Conservation (phyloP, 2,113 vertebrate species). For the Panthera leo region DNA sequence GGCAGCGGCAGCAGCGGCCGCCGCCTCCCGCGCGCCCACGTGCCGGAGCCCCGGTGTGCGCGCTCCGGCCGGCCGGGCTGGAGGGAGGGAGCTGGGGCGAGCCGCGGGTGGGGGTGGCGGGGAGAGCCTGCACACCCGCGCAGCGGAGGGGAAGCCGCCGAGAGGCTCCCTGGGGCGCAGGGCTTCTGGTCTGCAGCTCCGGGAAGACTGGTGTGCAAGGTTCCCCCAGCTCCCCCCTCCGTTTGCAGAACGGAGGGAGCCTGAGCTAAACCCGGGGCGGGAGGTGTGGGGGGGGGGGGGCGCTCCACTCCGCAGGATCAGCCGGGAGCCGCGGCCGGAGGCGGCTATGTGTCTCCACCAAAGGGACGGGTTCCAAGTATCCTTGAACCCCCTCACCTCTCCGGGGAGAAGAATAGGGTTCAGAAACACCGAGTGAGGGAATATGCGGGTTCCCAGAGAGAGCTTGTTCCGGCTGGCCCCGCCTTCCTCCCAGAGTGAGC, state of each 20-base stretch:
- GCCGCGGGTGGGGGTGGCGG: constrained; percentile 40
- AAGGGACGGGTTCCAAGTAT: background rate
- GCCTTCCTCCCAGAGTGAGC: constrained; percentile 39
- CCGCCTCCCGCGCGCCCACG: constrained; percentile 82
- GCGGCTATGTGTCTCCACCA: background rate
- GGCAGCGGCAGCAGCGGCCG: constrained; percentile 69
- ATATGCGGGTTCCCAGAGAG: background rate
- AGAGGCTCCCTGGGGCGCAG: constrained; percentile 25
- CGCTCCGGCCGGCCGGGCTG: constrained; percentile 53
- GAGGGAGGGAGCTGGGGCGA: constrained; percentile 45
- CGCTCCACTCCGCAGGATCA: constrained; percentile 31
- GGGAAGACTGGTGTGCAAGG: background rate
- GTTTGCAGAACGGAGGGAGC: background rate
- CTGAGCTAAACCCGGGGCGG: background rate
- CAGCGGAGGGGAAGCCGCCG: background rate
- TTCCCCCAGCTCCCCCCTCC: background rate
- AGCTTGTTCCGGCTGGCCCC: background rate
- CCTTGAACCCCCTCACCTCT: background rate
- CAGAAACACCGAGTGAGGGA: background rate
- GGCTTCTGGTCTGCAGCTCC: constrained; percentile 42
- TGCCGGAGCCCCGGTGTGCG: constrained; percentile 75
- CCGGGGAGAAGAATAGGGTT: background rate
- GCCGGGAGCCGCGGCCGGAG: background rate
- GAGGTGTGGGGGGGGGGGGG: background rate
- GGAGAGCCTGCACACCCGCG: background rate